These are phyloP conservation scores for Darevskia mixta DNA, from an alignment of 2,797 vertebrate species.

Conservation along the genomic window DNA sequence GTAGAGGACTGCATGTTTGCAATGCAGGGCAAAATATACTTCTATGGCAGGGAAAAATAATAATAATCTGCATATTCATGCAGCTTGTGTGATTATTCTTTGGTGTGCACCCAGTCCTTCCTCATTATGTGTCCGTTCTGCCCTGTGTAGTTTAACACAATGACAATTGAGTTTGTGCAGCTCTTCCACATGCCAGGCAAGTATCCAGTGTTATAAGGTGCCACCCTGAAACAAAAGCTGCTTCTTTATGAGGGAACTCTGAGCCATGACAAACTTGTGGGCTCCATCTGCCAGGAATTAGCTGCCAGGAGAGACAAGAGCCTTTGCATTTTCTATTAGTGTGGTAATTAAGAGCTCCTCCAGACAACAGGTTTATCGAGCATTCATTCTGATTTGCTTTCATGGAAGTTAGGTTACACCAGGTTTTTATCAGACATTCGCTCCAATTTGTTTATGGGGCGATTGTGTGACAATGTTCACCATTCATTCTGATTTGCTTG, in stretches of 20 bases:
- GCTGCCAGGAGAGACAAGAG: conserved; percentile 36
- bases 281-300: conserved; percentile 60
- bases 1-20: background rate
- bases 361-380: no score
- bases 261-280: conserved; percentile 50
- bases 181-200: conserved; percentile 25
- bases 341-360: conserved; percentile 17
- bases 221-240: conserved; percentile 48
- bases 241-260: conserved; percentile 44
- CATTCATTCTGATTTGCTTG: no score
- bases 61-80: background rate
- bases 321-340: conserved; percentile 51
- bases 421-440: no score
- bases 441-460: no score
- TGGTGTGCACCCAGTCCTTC: conserved; percentile 16
- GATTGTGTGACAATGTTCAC: no score
- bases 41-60: background rate
- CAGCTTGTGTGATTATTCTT: conserved; percentile 56
- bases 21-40: background rate
- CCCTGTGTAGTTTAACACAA: conserved; percentile 32
- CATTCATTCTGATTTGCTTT: no score
- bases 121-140: conserved; percentile 54
- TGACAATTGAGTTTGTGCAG: conserved; percentile 52
- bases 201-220: conserved; percentile 30
- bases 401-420: no score